A percentile compares a stretch with the other conserved stretches of the same genome.
Conservation (phyloP, 2,888 invertebrate species). For the Tenodera sinensis region DNA sequence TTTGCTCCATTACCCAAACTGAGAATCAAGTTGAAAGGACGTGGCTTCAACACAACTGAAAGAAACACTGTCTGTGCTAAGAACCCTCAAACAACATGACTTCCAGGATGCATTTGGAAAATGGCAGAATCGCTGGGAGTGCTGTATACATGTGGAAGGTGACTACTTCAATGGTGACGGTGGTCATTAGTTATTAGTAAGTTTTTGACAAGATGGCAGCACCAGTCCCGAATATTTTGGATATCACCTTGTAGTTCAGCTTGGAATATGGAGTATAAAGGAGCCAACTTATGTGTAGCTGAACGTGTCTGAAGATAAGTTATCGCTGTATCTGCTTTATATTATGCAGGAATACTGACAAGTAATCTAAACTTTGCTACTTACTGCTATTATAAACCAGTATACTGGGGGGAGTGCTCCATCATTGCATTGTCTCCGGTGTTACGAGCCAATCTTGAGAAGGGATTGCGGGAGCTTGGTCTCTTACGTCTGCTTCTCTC, state of each 20-base stretch:
- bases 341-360: not conserved
- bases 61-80: not conserved
- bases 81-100: not conserved
- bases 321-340: no score
- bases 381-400: constrained; percentile 29
- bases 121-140: not conserved
- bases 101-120: not conserved
- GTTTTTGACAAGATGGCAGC: not conserved
- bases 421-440: not conserved
- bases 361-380: not conserved
- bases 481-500: constrained; percentile 33
- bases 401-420: constrained; percentile 33
- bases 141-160: not conserved
- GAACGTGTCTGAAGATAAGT: no score
- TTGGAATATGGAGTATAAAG: no score
- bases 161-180: not conserved
- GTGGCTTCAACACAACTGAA: not conserved
- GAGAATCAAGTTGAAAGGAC: not conserved
- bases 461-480: constrained; percentile 35
- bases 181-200: not conserved
- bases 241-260: not conserved
- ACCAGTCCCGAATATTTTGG: not conserved
- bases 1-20: not conserved
- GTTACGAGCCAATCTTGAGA: constrained; percentile 32
- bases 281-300: no score